These are phyloP conservation scores for Exocentrus adspersus DNA, from an alignment of 2,888 invertebrate species.

Conservation along the genomic window DNA sequence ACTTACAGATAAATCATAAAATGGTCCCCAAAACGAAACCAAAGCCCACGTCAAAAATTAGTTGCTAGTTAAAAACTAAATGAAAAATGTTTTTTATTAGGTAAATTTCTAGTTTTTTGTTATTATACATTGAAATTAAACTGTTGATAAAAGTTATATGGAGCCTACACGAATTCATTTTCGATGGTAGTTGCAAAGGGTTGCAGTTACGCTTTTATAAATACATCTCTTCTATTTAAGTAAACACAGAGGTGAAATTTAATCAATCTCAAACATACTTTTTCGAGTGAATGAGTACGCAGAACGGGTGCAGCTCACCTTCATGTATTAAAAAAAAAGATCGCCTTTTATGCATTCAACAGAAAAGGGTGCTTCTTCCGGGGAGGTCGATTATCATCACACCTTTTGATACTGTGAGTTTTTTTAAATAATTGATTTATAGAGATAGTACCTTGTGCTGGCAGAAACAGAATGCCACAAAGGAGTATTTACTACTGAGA, in stretches of 20 bases:
- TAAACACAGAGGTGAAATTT: conserved; percentile 40
- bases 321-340: conserved; percentile 47
- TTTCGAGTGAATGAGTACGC: conserved; percentile 48
- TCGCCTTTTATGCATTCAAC: conserved; percentile 53
- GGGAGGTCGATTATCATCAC: conserved; percentile 59
- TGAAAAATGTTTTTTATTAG: too few species aligned
- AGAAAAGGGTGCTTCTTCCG: conserved; percentile 55
- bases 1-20: too few species aligned
- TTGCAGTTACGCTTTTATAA: conserved; percentile 14
- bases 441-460: conserved; percentile 53
- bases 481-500: conserved; percentile 34
- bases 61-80: too few species aligned
- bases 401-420: conserved; percentile 55
- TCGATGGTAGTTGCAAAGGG: background rate
- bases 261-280: conserved; percentile 47
- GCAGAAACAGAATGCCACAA: conserved; percentile 39
- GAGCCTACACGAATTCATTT: too few species aligned
- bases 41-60: too few species aligned
- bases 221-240: conserved; percentile 24
- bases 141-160: too few species aligned
- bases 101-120: too few species aligned
- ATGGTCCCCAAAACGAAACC: too few species aligned
- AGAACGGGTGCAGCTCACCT: conserved; percentile 44
- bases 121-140: too few species aligned
- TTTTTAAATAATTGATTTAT: conserved; percentile 56